Base-by-base conservation (phyloP, 2,888 invertebrate genomes). In the Lordiphosa andalusiaca region DNA sequence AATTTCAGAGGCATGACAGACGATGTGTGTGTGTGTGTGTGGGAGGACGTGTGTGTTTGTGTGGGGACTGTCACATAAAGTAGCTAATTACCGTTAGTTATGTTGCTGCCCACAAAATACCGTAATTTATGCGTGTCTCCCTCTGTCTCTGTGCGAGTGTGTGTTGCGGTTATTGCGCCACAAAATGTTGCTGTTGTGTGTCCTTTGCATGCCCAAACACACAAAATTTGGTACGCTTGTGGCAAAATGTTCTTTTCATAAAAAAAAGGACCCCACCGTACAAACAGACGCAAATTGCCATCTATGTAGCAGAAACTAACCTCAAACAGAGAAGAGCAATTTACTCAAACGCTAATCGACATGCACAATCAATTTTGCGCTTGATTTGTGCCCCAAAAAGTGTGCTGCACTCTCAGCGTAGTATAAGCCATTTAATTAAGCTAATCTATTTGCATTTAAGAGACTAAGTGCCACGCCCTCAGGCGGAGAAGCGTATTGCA, bases 41-140 rank as follows among this genome's bases (percentile, higher is more conserved):
- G 19, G 35, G 25, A 49, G n/a, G 16, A 48, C 49, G 10, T 41
- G 44, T 2, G 21, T 46, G 48, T 33, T 37, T 33, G 25, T 40
- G 46, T 47, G 44, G 44, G 25, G 47, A 46, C 47, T 84, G 69
- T 77, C 75, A 69, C 80, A 80, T 77, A 74, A 84, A 77, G 73
- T 69, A 84, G 82, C 80, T 80, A 80, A 80, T 80, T 80, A 81
- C 75, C 65, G 73, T 80, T 80, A 84, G 80, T 81, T 84, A 84
- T 84, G 82, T 68, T 69, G 60, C 74, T 66, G 56, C 82, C 78
- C 82, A 71, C 84, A 73, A 72, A 80, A 70, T 67, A 51, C 69
- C 53, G 62, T 62, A 81, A 77, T 70, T 81, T 71, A 76, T 78
- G 77, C 63, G 63, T 55, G 23, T 10, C 44, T 44, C 59, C 54